Evolutionary conservation across 2,113 vertebrate genomes (phyloP).

Genomic region (Sula dactylatra): DNA sequence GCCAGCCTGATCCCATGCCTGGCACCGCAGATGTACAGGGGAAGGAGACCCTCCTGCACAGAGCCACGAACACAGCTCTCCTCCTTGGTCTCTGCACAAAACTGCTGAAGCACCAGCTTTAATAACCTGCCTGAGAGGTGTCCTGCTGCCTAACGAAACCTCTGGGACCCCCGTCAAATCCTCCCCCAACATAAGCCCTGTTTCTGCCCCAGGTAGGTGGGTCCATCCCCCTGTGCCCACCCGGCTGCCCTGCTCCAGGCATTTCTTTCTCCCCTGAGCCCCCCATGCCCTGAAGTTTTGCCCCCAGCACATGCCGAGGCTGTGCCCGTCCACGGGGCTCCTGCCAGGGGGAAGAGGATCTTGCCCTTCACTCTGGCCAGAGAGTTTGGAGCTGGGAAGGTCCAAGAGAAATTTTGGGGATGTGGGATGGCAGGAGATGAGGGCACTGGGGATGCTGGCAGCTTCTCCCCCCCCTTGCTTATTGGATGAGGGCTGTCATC

Average conservation of each 20-base stretch:
- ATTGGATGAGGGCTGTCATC: neutral
- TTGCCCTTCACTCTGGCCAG: neutral
- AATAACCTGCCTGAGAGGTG: neutral
- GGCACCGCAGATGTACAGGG: fast-evolving
- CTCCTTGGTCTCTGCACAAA: neutral
- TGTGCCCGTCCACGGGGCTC: neutral
- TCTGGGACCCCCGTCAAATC: neutral
- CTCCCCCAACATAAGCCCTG: fast-evolving
- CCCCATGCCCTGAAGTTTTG: neutral
- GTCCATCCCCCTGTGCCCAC: neutral
- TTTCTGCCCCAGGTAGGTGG: neutral
- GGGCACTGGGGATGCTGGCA: neutral
- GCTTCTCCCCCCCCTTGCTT: neutral
- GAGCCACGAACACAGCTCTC: neutral
- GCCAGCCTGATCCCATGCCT: neutral
- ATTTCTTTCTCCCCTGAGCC: neutral
- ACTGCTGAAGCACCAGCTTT: neutral
- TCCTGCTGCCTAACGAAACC: neutral
- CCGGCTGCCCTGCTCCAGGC: neutral
- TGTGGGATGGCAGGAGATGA: neutral
- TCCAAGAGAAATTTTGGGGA: neutral
- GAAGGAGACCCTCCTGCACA: neutral
- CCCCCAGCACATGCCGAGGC: neutral
- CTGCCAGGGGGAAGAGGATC: fast-evolving
- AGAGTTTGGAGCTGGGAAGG: neutral